phyloP scores from a whole-genome alignment of 1,140 invertebrate species.

The Drosophila tropicalis region DNA sequence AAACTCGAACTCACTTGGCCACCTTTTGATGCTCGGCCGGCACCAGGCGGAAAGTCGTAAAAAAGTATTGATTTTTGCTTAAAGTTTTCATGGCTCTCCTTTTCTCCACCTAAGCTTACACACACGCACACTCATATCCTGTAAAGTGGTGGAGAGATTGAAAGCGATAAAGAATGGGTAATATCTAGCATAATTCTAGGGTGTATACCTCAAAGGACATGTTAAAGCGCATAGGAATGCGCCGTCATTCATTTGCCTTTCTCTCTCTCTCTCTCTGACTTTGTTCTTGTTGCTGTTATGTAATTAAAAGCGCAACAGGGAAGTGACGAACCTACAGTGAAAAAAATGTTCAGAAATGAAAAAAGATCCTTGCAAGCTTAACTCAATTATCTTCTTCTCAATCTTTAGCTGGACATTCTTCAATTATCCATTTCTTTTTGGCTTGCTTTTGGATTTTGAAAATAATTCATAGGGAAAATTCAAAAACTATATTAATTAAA shows the following conservation, averaged over 20 bases:
- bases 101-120: constrained; percentile 35
- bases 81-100: constrained; percentile 36
- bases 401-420: too few species aligned
- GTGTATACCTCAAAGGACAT: constrained; percentile 50
- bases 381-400: neutral
- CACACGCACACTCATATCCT: neutral
- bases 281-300: constrained; percentile 32
- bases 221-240: constrained; percentile 49
- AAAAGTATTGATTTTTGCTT: constrained; percentile 60
- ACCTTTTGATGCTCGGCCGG: constrained; percentile 40
- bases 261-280: neutral
- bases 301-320: constrained; percentile 77
- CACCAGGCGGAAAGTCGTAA: constrained; percentile 28
- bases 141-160: constrained; percentile 13
- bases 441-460: too few species aligned
- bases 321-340: constrained; percentile 7
- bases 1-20: constrained; percentile 22
- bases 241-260: neutral
- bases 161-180: neutral
- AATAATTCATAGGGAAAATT: too few species aligned
- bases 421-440: too few species aligned
- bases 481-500: too few species aligned
- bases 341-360: too few species aligned
- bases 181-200: constrained; percentile 38
- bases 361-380: too few species aligned